phyloP scores from a whole-genome alignment of 2,888 invertebrate genomes.

The Oxytorus armatus region DNA sequence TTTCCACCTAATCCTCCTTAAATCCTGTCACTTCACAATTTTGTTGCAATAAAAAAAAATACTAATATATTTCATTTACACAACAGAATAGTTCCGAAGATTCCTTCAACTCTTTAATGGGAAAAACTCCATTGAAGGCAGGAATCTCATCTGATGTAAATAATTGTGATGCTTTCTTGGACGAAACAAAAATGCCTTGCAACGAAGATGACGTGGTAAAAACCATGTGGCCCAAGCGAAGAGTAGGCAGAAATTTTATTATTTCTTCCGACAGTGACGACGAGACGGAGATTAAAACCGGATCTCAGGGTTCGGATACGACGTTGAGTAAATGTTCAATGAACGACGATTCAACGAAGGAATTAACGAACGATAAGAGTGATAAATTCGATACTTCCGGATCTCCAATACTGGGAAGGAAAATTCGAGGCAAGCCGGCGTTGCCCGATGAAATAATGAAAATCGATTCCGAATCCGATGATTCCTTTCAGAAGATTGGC shows the following conservation, averaged over 20 bases:
- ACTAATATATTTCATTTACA: constrained; percentile 15
- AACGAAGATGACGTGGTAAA: not conserved
- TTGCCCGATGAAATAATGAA: constrained; percentile 27
- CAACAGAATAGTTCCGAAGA: constrained; percentile 67
- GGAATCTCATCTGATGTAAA: not conserved
- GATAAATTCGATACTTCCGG: not conserved
- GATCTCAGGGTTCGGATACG: not conserved
- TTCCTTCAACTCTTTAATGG: not conserved
- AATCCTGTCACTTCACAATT: no score
- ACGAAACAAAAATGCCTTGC: constrained; percentile 30
- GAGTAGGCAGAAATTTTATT: constrained; percentile 51
- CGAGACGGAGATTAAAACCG: constrained; percentile 29
- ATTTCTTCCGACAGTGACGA: constrained; percentile 71
- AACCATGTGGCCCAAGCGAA: constrained; percentile 12
- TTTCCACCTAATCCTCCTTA: no score
- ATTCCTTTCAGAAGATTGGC: constrained; percentile 18
- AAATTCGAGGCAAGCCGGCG: constrained; percentile 2
- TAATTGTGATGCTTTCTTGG: constrained; percentile 1
- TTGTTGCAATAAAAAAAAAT: no score
- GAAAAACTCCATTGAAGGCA: constrained; percentile 1
- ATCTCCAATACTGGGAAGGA: constrained; percentile 1
- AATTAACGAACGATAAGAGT: not conserved
- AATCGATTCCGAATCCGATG: constrained; percentile 47
- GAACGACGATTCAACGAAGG: not conserved
- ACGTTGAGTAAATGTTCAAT: not conserved